Evolutionary conservation across 64 coral and sea anemone genomes (phyloP), one percentile per base, ranked within the genome.

Genomic region (Pocillopora damicornis): DNA sequence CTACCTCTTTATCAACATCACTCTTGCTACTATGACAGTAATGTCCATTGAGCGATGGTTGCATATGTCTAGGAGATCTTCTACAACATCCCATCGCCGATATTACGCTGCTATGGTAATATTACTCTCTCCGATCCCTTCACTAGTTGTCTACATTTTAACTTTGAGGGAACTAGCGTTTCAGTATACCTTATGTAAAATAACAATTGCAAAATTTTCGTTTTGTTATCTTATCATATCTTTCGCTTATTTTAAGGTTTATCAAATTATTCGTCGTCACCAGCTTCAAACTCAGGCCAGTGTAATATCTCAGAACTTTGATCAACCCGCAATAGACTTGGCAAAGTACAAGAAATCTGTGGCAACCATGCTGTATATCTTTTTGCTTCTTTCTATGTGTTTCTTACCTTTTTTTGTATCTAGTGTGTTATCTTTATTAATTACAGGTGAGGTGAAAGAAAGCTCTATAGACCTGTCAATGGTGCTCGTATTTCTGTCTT

Each of bases 311-410:
- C 80, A 83, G 17, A 83, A 23, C n/a, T 37, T 83, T 83, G 80
- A 61, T 18, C 80, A 18, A 68, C 80, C 60, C 4, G 80, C 80
- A n/a, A 83, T 83, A 5, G 13, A 83, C 61, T 30, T 83, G 0
- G 61, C 61, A 4, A 83, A 83, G 13, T 83, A 67, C 61, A 83
- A 83, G 80, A 83, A 61, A 37, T 83, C 80, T 22, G 6, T 83
- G 1, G 25, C 15, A 11, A 20, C 80, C 15, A 81, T 81, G 3
- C 10, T 81, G 1, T 81, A 37, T 65, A 63, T 81, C 35, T 15
- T 64, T 13, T 11, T 30, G 4, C 26, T 79, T 6, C 30, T 79
- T 79, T 61, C 58, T 30, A 60, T 79, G 6, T 79, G 22, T 79
- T 81, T 81, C 14, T 16, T 81, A 9, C 79, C 59, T 15, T 60